These are phyloP conservation scores for Drosophila borborema DNA, from an alignment of 2,888 invertebrate species.

Conservation along the genomic window DNA sequence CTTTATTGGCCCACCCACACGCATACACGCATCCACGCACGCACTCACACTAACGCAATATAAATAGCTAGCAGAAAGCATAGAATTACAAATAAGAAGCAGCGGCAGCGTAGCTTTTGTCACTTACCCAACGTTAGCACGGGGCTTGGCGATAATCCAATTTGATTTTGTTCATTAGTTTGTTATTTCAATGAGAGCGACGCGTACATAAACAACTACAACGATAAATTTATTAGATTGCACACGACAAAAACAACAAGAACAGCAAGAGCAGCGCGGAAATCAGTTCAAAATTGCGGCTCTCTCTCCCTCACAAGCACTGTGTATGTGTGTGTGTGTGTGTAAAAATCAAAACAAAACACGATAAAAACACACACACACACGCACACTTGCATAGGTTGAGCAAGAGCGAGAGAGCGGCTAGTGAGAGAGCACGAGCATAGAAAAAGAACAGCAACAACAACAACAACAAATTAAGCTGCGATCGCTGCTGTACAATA, in stretches of 20 bases:
- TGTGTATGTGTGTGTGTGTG: conserved; percentile 15
- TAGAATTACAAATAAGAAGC: conserved; percentile 9
- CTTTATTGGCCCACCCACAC: conserved; percentile 45
- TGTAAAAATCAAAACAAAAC: conserved; percentile 78
- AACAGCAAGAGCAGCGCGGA: conserved; percentile 50
- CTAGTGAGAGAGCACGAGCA: conserved; percentile 42
- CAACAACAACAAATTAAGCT: conserved; percentile 44
- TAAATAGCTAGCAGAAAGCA: conserved; percentile 13
- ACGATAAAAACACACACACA: conserved; percentile 62
- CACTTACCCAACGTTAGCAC: conserved; percentile 51
- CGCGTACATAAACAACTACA: conserved; percentile 51
- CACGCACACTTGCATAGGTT: background rate
- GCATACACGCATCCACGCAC: background rate
- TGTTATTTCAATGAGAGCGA: conserved; percentile 45
- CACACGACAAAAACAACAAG: conserved; percentile 51
- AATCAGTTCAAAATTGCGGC: conserved; percentile 60
- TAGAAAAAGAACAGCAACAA: conserved; percentile 47
- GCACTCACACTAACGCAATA: background rate
- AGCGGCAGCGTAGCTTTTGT: conserved; percentile 14
- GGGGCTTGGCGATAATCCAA: conserved; percentile 69
- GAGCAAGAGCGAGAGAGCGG: conserved; percentile 1
- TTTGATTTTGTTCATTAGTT: conserved; percentile 71
- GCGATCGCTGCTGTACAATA: conserved; percentile 40
- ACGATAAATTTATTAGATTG: conserved; percentile 66
- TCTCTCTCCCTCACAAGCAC: background rate